phyloP scores from a whole-genome alignment of 2,113 vertebrate genomes.

The Phaethon lepturus region DNA sequence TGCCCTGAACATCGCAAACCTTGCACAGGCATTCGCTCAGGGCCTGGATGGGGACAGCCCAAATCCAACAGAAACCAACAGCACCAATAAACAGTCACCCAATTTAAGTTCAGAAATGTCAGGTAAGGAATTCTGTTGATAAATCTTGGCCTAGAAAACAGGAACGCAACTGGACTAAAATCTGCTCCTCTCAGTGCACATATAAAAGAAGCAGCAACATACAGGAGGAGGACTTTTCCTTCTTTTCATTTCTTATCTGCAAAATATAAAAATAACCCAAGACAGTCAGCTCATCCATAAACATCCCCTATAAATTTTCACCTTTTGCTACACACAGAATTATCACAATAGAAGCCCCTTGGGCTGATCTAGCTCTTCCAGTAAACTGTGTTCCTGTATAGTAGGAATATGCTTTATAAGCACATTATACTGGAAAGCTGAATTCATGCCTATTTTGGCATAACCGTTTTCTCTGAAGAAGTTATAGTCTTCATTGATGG shows the following conservation, averaged over 20 bases:
- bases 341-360: neutral
- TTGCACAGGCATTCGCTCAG: fast-evolving
- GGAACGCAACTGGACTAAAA: neutral
- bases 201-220: neutral
- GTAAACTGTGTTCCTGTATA: neutral
- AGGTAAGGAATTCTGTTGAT: neutral
- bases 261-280: neutral
- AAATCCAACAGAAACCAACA: neutral
- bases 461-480: neutral
- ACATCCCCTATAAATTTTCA: neutral
- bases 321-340: neutral
- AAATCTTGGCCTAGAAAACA: neutral
- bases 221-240: neutral
- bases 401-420: neutral
- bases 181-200: neutral
- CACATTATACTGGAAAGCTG: neutral
- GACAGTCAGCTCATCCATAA: conserved; percentile 19
- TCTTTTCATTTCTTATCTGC: neutral
- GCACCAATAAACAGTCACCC: neutral
- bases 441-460: conserved; percentile 16
- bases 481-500: neutral
- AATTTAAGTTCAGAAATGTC: neutral
- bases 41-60: neutral
- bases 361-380: neutral
- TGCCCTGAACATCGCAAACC: fast-evolving